Base-by-base conservation (phyloP, 2,888 invertebrate genomes). In the Pandemis heparana region DNA sequence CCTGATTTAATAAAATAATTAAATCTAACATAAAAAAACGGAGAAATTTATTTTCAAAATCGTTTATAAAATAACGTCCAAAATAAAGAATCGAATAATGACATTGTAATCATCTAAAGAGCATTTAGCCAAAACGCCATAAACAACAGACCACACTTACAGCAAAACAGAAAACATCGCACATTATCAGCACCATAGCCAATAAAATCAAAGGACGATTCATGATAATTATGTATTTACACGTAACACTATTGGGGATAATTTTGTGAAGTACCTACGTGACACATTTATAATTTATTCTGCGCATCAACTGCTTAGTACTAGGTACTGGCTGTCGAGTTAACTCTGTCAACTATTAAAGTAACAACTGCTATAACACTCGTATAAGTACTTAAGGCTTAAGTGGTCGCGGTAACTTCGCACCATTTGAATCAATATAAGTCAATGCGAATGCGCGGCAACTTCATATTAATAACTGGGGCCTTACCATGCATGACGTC, bases 181-280 rank as follows among this genome's bases (percentile, higher is more conserved):
- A 59, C 75, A 71, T 43, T 38, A 41, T 18, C 23, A 73, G 18
- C 10, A 69, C 64, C 4, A 73, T 53, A 51, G 61, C 56, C 23
- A 71, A 39, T 16, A 66, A 6, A 64, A 64, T 63, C 39, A 72
- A 67, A 69, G 51, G 14, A 32, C 53, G 46, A 59, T 71, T 72
- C 76, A 75, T 76, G 10, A 10, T 56, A 56, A 12, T 56, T 23
- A 23, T 32, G 23, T 32, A 32, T 32, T 32, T 32, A 5, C 23
- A 56, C 23, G 6, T 23, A 56, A 12, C 12, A 56, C 23, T 18
- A 12, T n/a, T 23, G 9, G 56, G 12, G 5, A 9, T 5, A 56
- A 56, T 56, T 23, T n/a, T 23, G 10, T 23, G 12, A 10, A 48
- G 46, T n/a, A 32, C 23, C 23, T 4, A 32, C 23, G 1, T 32